A percentile compares a stretch with the other conserved stretches of the same genome.
Conservation (phyloP, 2,113 vertebrate genomes). For the Aleadryas rufinucha region DNA sequence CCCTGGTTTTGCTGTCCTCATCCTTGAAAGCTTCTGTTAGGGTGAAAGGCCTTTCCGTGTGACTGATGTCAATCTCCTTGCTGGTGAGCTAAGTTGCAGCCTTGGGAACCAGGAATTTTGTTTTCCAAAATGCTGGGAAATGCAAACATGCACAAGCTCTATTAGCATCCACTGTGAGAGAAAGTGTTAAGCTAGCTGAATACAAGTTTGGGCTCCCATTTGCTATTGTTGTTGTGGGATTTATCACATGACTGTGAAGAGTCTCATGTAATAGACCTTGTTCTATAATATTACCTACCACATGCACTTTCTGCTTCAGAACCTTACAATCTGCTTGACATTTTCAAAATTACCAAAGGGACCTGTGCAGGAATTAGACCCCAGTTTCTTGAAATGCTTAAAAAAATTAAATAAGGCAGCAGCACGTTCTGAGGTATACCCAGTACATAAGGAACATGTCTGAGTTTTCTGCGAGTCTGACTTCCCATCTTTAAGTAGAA, state of each 20-base stretch:
- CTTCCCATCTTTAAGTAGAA: neutral
- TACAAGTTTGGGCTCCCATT: neutral
- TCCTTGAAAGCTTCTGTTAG: neutral
- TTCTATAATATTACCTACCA: neutral
- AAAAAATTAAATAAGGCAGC: neutral
- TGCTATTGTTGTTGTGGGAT: neutral
- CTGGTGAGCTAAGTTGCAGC: neutral
- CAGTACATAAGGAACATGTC: neutral
- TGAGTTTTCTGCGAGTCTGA: neutral
- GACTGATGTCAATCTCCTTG: neutral
- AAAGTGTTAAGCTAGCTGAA: neutral
- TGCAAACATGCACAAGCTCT: neutral
- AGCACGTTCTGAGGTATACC: fast-evolving
- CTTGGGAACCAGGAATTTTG: neutral
- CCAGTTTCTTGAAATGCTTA: neutral
- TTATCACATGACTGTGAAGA: neutral
- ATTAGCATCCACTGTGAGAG: neutral
- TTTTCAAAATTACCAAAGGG: neutral
- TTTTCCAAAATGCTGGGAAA: neutral
- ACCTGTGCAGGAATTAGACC: neutral
- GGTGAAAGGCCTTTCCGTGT: neutral
- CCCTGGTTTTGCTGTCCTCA: neutral
- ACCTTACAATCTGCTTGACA: neutral
- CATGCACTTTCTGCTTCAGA: neutral
- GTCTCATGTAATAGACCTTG: neutral